Evolutionary conservation across 92 coral and sea anemone species (phyloP).

Genomic region (Epizoanthus illoricatus): DNA sequence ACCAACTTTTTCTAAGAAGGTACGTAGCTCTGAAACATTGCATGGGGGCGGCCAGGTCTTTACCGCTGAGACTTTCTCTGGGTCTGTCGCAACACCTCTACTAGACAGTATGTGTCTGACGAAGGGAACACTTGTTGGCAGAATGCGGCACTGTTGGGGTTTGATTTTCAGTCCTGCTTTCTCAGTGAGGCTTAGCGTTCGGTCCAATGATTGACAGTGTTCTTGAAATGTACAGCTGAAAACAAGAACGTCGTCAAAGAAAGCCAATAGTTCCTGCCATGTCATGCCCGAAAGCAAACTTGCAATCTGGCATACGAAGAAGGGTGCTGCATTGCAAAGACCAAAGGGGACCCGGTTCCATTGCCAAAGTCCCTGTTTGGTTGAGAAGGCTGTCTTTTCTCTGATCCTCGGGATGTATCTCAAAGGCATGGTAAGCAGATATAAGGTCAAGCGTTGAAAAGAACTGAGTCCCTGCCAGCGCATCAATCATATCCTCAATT

Average conservation of each 20-base stretch:
- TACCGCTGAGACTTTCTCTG: conserved; percentile 45
- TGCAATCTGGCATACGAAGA: conserved; percentile 33
- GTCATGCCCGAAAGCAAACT: conserved; percentile 34
- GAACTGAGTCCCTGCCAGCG: conserved; percentile 32
- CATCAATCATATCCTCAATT: conserved; percentile 45
- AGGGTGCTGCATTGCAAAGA: conserved; percentile 42
- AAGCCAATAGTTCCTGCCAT: conserved; percentile 47
- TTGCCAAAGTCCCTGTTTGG: conserved; percentile 50
- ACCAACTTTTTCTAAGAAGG: conserved; percentile 40
- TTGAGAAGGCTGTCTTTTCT: conserved; percentile 52
- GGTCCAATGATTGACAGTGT: conserved; percentile 42
- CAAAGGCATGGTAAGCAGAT: conserved; percentile 38
- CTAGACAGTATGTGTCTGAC: conserved; percentile 41
- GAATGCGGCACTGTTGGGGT: conserved; percentile 29
- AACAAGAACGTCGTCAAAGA: conserved; percentile 43
- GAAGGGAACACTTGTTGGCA: conserved; percentile 19
- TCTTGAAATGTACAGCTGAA: conserved; percentile 34
- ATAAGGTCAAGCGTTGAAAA: conserved; percentile 25
- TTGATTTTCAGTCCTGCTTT: conserved; percentile 46
- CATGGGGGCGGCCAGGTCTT: conserved; percentile 37
- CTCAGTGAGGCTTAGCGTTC: conserved; percentile 25
- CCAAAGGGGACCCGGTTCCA: conserved; percentile 42
- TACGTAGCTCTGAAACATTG: conserved; percentile 36
- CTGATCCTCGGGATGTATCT: conserved; percentile 34
- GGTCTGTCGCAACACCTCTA: conserved; percentile 49